Evolutionary conservation across 2,113 vertebrate genomes (phyloP).

Genomic region (Percina caprodes): DNA sequence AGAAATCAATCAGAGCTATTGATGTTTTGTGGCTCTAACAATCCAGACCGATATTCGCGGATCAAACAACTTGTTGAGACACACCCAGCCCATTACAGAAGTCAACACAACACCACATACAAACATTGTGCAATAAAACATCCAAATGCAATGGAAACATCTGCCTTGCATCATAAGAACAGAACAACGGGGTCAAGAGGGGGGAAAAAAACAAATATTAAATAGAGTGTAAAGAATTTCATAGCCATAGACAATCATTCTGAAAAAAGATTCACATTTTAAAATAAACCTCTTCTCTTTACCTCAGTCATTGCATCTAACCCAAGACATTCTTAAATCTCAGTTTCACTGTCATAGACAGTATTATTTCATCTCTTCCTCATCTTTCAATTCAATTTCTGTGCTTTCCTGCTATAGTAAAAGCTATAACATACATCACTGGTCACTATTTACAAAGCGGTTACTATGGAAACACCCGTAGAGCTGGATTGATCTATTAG

Average conservation of each 20-base stretch:
- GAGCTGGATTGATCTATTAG: conserved; percentile 63
- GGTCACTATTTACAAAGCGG: conserved; percentile 75
- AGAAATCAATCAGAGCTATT: conserved; percentile 74
- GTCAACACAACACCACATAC: conserved; percentile 66
- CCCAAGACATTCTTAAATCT: conserved; percentile 78
- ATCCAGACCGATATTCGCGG: conserved; percentile 46
- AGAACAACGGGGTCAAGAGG: conserved; percentile 27
- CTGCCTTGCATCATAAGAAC: conserved; percentile 54
- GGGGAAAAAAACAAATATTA: conserved; percentile 60
- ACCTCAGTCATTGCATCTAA: conserved; percentile 78
- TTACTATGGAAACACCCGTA: conserved; percentile 73
- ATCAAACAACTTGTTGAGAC: conserved; percentile 57
- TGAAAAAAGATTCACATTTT: conserved; percentile 79
- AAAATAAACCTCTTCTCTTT: conserved; percentile 79
- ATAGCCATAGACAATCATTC: conserved; percentile 72
- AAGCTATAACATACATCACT: conserved; percentile 62
- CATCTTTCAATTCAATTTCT: conserved; percentile 35
- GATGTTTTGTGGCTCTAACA: conserved; percentile 57
- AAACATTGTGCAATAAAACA: conserved; percentile 76
- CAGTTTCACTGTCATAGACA: conserved; percentile 63
- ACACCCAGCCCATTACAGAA: conserved; percentile 61
- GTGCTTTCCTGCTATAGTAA: conserved; percentile 53
- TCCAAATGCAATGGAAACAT: conserved; percentile 61
- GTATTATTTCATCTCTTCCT: conserved; percentile 36
- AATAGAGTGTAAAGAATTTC: conserved; percentile 75